Evolutionary conservation across 2,113 vertebrate species (phyloP).

Genomic region (Serinus canaria): DNA sequence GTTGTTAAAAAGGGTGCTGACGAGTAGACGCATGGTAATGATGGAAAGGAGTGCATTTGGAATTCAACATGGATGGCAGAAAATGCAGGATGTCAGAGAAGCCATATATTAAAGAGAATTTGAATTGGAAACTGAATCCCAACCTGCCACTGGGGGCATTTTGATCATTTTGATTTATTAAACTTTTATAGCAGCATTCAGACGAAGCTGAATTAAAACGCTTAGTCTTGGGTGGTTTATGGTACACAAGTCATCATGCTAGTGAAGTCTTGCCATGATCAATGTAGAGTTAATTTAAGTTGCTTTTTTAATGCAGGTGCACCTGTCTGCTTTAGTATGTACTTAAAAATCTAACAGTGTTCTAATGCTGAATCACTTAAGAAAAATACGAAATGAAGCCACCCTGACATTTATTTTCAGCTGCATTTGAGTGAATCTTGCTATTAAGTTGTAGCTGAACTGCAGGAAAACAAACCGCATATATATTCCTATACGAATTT

Average conservation of each 20-base stretch:
- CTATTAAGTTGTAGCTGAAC: not conserved
- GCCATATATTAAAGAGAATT: conserved; percentile 79
- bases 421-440: not conserved
- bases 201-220: conserved; percentile 73
- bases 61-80: conserved; percentile 70
- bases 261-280: conserved; percentile 23
- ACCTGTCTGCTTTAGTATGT: not conserved
- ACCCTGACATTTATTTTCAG: not conserved
- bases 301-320: conserved; percentile 26
- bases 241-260: conserved; percentile 22
- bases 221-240: conserved; percentile 70
- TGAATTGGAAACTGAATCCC: conserved; percentile 81
- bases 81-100: conserved; percentile 76
- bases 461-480: not conserved
- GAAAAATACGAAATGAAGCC: conserved; percentile 15
- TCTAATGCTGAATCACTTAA: conserved; percentile 7
- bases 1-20: conserved; percentile 64
- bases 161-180: conserved; percentile 88
- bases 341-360: conserved; percentile 39
- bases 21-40: conserved; percentile 67
- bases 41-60: conserved; percentile 72
- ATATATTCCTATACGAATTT: not conserved
- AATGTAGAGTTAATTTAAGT: conserved; percentile 44
- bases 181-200: conserved; percentile 80
- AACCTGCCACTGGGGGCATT: conserved; percentile 76